Conservation (phyloP, 2,797 vertebrate genomes). For the Onychomys arenicola region DNA sequence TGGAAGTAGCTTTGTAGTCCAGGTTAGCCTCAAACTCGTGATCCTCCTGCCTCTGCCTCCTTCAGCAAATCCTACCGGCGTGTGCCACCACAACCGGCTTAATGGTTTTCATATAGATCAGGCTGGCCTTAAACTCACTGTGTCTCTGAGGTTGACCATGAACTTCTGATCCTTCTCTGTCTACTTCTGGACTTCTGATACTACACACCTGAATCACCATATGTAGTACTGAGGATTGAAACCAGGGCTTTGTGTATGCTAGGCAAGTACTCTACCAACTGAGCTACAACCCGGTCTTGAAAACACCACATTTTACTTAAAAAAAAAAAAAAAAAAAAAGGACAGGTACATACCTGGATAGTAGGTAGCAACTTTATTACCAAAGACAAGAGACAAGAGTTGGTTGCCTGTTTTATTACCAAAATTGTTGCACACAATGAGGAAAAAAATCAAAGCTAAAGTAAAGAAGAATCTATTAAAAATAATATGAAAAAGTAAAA, state of each 20-base stretch:
- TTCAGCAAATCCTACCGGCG: no score
- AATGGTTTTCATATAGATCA: neutral
- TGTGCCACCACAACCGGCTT: no score
- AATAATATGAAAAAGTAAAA: neutral
- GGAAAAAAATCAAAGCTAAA: neutral
- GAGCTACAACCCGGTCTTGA: neutral
- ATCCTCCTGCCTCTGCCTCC: no score
- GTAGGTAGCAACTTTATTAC: constrained; percentile 42
- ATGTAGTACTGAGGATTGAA: neutral
- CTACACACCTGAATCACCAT: neutral
- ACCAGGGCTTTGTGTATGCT: neutral
- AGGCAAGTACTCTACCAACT: neutral
- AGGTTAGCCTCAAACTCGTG: no score
- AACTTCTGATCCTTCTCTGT: neutral
- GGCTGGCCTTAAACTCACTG: no score
- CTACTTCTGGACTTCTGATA: neutral
- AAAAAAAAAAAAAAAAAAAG: neutral
- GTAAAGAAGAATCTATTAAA: neutral
- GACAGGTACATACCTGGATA: neutral
- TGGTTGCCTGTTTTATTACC: neutral
- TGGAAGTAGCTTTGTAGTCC: no score
- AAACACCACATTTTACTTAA: neutral
- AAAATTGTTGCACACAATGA: neutral
- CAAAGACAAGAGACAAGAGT: constrained; percentile 27
- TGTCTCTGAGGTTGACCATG: neutral